A percentile compares a stretch with the other conserved stretches of the same genome.
Conservation (phyloP, 1,140 invertebrate genomes). For the Paraescarpia echinospica region DNA sequence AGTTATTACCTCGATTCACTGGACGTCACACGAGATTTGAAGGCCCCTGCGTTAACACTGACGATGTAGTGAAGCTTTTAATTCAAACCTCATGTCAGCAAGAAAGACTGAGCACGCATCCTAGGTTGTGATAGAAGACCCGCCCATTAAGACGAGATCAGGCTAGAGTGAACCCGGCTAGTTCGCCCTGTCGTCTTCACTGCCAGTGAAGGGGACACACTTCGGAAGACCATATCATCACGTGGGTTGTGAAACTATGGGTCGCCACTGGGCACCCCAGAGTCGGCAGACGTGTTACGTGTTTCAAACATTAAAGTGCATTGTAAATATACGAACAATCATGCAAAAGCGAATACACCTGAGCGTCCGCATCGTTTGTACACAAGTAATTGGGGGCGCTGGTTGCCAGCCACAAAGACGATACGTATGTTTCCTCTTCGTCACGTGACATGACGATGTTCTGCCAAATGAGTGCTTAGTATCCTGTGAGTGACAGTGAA, state of each 20-base stretch:
- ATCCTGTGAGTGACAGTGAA: not conserved
- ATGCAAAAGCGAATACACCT: not conserved
- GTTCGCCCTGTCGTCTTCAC: not conserved
- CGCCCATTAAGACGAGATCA: not conserved
- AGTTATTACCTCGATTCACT: not conserved
- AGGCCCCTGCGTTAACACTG: not conserved
- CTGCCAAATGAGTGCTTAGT: not conserved
- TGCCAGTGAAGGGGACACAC: not conserved
- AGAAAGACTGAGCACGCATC: not conserved
- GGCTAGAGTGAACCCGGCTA: not conserved
- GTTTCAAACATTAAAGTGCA: not conserved
- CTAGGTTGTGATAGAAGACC: not conserved
- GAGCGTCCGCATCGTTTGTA: not conserved
- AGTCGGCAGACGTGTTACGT: not conserved
- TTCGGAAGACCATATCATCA: not conserved
- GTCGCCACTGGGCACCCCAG: too few relatives aligned
- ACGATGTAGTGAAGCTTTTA: not conserved
- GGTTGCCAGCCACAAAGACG: not conserved
- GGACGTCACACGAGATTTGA: too few relatives aligned
- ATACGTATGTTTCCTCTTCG: not conserved
- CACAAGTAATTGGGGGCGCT: not conserved
- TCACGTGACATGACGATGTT: not conserved
- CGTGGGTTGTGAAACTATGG: not conserved
- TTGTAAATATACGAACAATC: not conserved
- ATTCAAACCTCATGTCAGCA: not conserved